phyloP scores from a whole-genome alignment of 2,113 vertebrate genomes.

The Cranoglanis bouderius region DNA sequence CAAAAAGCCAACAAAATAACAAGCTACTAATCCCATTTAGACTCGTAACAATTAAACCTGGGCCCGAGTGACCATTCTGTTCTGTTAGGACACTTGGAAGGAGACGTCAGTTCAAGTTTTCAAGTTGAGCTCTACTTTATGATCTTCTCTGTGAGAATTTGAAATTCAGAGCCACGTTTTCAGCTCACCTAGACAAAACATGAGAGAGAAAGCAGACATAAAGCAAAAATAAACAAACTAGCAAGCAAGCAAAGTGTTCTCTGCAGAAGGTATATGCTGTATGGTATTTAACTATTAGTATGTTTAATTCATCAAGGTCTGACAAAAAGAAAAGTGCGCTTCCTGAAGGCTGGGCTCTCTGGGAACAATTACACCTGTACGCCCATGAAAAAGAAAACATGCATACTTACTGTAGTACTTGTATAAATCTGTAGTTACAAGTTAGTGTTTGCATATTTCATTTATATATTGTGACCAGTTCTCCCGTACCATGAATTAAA shows the following conservation, averaged over 20 bases:
- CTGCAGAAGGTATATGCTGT: neutral
- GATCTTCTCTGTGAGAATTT: conserved; percentile 19
- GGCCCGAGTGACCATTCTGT: neutral
- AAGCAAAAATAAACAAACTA: neutral
- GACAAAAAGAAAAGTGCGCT: neutral
- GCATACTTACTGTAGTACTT: too few relatives aligned
- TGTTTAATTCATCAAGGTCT: conserved; percentile 37
- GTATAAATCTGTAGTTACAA: neutral
- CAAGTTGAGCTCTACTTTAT: too few relatives aligned
- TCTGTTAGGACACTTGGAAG: conserved; percentile 19
- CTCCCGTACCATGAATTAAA: neutral
- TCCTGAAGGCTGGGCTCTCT: conserved; percentile 11
- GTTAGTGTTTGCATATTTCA: neutral
- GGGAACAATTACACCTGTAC: too few relatives aligned
- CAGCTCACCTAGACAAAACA: conserved; percentile 4
- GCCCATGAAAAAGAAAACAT: too few relatives aligned
- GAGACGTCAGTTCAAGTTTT: neutral
- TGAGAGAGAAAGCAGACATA: neutral
- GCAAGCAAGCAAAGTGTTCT: neutral
- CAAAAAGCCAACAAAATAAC: conserved; percentile 28
- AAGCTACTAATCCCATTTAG: conserved; percentile 24
- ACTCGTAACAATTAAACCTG: conserved; percentile 10
- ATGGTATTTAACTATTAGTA: neutral
- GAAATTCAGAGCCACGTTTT: conserved; percentile 29
- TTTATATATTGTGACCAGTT: neutral